A percentile compares a stretch with the other conserved stretches of the same genome.
Conservation (phyloP, 2,888 invertebrate genomes). For the Epistrophella euchroma region DNA sequence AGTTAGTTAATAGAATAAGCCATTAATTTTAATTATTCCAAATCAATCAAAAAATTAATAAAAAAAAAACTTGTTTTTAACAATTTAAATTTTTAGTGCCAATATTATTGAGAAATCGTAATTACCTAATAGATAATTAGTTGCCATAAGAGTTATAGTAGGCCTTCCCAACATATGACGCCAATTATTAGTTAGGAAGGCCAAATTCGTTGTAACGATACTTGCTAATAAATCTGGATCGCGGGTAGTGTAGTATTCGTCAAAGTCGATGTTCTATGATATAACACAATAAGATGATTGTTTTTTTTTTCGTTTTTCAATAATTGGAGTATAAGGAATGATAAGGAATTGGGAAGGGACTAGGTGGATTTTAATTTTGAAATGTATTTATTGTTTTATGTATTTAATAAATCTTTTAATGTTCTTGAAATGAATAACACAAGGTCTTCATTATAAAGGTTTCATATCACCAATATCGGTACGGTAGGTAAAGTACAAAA, state of each 20-base stretch:
- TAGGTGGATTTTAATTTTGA: not conserved
- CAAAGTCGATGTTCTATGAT: constrained; percentile 93
- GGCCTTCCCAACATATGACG: constrained; percentile 98
- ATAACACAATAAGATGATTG: constrained; percentile 58
- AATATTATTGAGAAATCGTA: constrained; percentile 77
- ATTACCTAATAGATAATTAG: constrained; percentile 93
- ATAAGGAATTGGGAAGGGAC: constrained; percentile 3
- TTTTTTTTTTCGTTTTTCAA: constrained; percentile 30
- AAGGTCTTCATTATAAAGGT: not conserved
- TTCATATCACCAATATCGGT: no score
- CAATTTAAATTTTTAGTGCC: constrained; percentile 29
- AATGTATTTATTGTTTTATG: constrained; percentile 1
- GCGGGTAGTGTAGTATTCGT: constrained; percentile 98
- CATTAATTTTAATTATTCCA: not conserved
- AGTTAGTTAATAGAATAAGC: not conserved
- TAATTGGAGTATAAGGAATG: constrained; percentile 11
- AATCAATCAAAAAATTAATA: not conserved
- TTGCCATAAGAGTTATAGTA: constrained; percentile 94
- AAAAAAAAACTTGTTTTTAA: not conserved
- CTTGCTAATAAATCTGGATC: constrained; percentile 97
- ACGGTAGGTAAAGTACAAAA: no score
- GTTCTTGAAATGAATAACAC: not conserved
- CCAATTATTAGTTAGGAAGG: constrained; percentile 98
- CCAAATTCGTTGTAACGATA: constrained; percentile 96
- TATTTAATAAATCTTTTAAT: not conserved